phyloP scores from a whole-genome alignment of 2,113 vertebrate species.

The Periophthalmus modestus region DNA sequence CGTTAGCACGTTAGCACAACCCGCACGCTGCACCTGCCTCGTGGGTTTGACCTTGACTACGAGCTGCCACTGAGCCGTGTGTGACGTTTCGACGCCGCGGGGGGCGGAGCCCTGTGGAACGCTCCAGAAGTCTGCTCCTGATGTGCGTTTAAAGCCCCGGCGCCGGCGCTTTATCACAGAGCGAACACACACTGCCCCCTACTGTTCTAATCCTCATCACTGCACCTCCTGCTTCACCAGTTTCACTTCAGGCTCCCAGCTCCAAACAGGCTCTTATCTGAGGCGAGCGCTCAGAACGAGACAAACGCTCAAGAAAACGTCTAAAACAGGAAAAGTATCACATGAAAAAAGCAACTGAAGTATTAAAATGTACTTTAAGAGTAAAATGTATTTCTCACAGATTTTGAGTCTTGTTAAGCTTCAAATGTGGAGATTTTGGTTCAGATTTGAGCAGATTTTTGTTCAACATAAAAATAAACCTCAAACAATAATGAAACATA shows the following conservation, averaged over 20 bases:
- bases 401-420: too few species aligned
- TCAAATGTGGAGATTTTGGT: too few species aligned
- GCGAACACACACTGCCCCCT: not conserved
- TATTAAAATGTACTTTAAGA: too few species aligned
- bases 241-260: not conserved
- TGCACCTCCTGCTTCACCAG: not conserved
- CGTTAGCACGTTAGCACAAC: too few species aligned
- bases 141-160: not conserved
- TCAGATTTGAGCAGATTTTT: too few species aligned
- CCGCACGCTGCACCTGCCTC: not conserved
- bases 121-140: slow-evolving; percentile 6
- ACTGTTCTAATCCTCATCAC: slow-evolving; percentile 18
- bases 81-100: slow-evolving; percentile 11
- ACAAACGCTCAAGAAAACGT: too few species aligned
- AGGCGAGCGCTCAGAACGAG: too few species aligned
- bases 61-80: slow-evolving; percentile 18
- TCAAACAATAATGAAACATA: too few species aligned
- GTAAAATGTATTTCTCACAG: too few species aligned
- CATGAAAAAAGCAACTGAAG: too few species aligned
- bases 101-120: not conserved
- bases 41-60: slow-evolving; percentile 32
- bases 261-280: not conserved
- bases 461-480: too few species aligned
- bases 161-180: slow-evolving; percentile 15
- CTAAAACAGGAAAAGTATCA: too few species aligned